Base-by-base conservation (phyloP, 1,140 invertebrate species). In the Sycophila sp. region DNA sequence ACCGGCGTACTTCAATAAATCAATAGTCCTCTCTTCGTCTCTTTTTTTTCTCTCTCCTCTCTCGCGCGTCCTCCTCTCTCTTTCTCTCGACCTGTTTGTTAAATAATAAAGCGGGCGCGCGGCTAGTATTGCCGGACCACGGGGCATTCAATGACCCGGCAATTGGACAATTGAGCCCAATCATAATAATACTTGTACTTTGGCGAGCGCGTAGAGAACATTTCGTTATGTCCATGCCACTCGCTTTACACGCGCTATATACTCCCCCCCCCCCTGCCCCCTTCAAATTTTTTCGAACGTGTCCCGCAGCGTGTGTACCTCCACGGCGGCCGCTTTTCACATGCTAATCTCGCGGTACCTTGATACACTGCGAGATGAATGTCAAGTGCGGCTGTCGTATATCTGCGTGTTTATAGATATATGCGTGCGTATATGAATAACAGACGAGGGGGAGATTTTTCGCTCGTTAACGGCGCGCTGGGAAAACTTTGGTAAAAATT, bases 131-230 rank as follows among this genome's bases (percentile, higher is more conserved):
- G 67, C 58, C 26, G 62, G 42, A 38, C 72, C 62, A 67, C 71
- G 65, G 69, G 77, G 74, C 81, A 85, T 84, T 85, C 83, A 85
- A 82, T 79, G 83, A 85, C 79, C 80, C 76, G 74, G 63, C 82
- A 86, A 86, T 85, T 85, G 84, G 73, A 86, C 85, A 86, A 86
- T 86, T 86, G 84, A 85, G 81, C 82, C 78, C 82, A 86, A 85
- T 86, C 82, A 84, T 82, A 85, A 85, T 84, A 83, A 80, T 80
- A 63, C 45, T 60, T 10, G 47, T 55, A 53, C 40, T 60, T 69
- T 55, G 42, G 28, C 26, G 8, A 30, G 15, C 2, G 38, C 2
- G 28, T 28, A 26, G 45, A 55, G 42, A 45, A 38, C 42, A 47
- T 47, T 47, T 47, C 42, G 42, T 47, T 47, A 47, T n/a, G 19